Evolutionary conservation across 2,113 vertebrate genomes (phyloP), one percentile per base, ranked within the genome.

Genomic region (Ageneiosus marmoratus): DNA sequence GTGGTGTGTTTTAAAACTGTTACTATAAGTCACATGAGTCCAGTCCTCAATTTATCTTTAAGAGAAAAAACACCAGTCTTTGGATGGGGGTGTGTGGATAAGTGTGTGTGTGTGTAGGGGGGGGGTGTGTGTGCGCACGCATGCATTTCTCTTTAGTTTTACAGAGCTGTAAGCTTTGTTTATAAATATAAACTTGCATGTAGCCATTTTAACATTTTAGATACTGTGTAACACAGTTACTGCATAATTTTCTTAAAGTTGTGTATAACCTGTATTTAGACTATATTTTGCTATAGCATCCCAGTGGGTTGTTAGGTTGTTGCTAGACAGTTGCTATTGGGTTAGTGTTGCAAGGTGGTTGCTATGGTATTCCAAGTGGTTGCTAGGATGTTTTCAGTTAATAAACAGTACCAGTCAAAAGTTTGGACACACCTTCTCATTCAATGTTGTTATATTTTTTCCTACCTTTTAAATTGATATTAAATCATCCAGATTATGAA

Each of bases 1-100:
- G 77, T 86, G 73, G 81, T 46, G 18, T 24, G 12, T 72, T 1
- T 70, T 67, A 32, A 37, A 12, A 69, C 9, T 12, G 46, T 73
- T 48, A 48, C 69, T 48, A 13, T 73, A 16, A 44, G 69, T 73
- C 69, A 67, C 18, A 48, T 22, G 63, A 48, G 44, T 73, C 24
- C 48, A 76, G 29, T 37, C 10, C 29, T 76, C 72, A 32, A 24
- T 76, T 55, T 50, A 50, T 7, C 4, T 22, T 48, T 44, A 12
- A 12, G 6, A 16, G 37, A 41, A 41, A 2, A 27, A 72, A 27
- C 44, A 15, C 4, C 22, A 10, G 7, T 32, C 22, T n/a, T n/a
- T n/a, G n/a, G n/a, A 1, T 53, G 51, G 18, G 16, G 18, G 51
- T 53, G 16, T 20, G 51, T 53, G 51, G 18, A 3, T 53, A 16